Percentiles rank a stretch among this genome's conserved stretches.
These are phyloP conservation scores for Cyclophora punctaria DNA, from an alignment of 2,888 invertebrate genomes.

Conservation along the genomic window DNA sequence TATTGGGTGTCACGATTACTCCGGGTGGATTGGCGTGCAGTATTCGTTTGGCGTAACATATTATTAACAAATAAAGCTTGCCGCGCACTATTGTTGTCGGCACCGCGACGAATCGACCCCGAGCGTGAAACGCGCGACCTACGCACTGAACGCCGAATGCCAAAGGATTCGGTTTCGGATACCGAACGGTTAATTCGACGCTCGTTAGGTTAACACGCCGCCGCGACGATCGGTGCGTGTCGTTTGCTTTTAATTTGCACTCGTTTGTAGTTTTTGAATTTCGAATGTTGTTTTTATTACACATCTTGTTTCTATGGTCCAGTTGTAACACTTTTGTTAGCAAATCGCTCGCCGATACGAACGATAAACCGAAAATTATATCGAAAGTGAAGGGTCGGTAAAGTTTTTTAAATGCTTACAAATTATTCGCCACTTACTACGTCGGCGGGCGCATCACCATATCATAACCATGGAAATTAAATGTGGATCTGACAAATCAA, in stretches of 20 bases:
- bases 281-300: too few species aligned
- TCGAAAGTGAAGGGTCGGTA: slow-evolving; percentile 6
- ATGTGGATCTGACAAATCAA: slow-evolving; percentile 20
- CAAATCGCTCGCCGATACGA: too few species aligned
- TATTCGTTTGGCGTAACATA: slow-evolving; percentile 56
- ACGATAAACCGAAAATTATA: too few species aligned
- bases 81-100: slow-evolving; percentile 52
- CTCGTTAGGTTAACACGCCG: slow-evolving; percentile 42
- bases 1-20: slow-evolving; percentile 30
- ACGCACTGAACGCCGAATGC: slow-evolving; percentile 20
- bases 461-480: slow-evolving; percentile 18
- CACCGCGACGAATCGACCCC: slow-evolving; percentile 49
- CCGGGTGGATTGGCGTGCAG: slow-evolving; percentile 53
- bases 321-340: too few species aligned
- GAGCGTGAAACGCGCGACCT: slow-evolving; percentile 42
- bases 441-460: background rate
- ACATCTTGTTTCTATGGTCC: too few species aligned
- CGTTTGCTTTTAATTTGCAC: slow-evolving; percentile 8
- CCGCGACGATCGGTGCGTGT: slow-evolving; percentile 20
- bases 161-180: slow-evolving; percentile 34
- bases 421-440: slow-evolving; percentile 17
- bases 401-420: slow-evolving; percentile 8
- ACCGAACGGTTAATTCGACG: slow-evolving; percentile 48
- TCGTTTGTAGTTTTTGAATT: too few species aligned
- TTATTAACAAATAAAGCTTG: slow-evolving; percentile 64